These are phyloP conservation scores for Ammospiza nelsoni DNA, from an alignment of 2,113 vertebrate genomes.

Conservation along the genomic window DNA sequence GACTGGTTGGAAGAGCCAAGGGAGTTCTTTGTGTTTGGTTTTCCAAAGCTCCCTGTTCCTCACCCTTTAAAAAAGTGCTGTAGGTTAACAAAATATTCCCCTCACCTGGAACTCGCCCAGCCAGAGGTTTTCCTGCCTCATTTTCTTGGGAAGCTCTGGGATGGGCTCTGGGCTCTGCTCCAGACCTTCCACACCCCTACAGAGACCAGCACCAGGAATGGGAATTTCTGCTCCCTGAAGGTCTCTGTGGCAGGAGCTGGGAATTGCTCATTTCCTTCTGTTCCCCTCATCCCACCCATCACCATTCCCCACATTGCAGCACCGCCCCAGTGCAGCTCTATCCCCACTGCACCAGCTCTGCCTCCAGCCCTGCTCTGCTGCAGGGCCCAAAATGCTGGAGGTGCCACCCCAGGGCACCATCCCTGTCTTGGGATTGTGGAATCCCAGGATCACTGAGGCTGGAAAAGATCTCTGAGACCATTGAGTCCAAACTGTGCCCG, in stretches of 20 bases:
- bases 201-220: not conserved
- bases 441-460: rapidly evolving
- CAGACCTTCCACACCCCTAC: not conserved
- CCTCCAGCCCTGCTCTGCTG: not conserved
- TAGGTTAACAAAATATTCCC: not conserved
- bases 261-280: not conserved
- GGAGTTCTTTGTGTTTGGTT: not conserved
- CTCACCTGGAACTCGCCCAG: not conserved
- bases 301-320: not conserved
- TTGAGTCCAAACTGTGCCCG: rapidly evolving
- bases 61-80: not conserved
- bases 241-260: not conserved
- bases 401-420: rapidly evolving
- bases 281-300: not conserved
- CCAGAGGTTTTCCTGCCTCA: not conserved
- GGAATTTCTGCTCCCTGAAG: not conserved
- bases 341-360: not conserved
- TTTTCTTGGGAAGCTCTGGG: not conserved
- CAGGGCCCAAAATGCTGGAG: not conserved
- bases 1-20: not conserved
- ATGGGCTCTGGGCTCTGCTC: not conserved
- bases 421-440: rapidly evolving
- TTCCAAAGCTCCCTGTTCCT: not conserved
- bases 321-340: not conserved
- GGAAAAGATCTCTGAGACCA: rapidly evolving